Evolutionary conservation across 1,140 invertebrate genomes (phyloP).

Genomic region (Wasmannia auropunctata): DNA sequence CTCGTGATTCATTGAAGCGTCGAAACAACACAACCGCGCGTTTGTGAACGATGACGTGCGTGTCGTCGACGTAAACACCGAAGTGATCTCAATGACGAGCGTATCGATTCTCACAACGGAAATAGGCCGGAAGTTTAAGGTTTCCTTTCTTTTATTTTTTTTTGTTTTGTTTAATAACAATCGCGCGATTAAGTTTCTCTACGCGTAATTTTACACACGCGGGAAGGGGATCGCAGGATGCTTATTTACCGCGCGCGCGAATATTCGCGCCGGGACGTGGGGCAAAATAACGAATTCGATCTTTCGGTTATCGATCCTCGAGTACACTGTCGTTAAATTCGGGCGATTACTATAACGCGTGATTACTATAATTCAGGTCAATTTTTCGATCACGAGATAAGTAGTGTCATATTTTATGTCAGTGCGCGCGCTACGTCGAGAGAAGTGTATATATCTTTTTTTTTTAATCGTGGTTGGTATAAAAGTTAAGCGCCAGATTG

Average conservation of each 20-base stretch:
- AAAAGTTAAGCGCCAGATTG: background rate
- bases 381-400: background rate
- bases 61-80: conserved; percentile 19
- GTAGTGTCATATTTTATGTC: background rate
- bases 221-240: background rate
- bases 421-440: background rate
- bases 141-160: background rate
- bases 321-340: background rate
- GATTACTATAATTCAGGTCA: background rate
- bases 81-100: conserved; percentile 39
- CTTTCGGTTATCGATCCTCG: background rate
- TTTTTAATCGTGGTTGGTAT: background rate
- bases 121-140: background rate
- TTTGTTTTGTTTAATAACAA: conserved; percentile 1
- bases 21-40: conserved; percentile 18
- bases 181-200: background rate
- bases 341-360: background rate
- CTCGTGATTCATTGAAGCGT: conserved; percentile 41
- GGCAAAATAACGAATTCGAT: background rate
- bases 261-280: background rate
- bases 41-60: conserved; percentile 39
- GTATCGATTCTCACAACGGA: conserved; percentile 18
- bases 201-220: background rate
- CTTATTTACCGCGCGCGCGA: background rate
- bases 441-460: background rate